Evolutionary conservation across 1,140 invertebrate genomes (phyloP).

Genomic region (Brachionus rotundiformis): DNA sequence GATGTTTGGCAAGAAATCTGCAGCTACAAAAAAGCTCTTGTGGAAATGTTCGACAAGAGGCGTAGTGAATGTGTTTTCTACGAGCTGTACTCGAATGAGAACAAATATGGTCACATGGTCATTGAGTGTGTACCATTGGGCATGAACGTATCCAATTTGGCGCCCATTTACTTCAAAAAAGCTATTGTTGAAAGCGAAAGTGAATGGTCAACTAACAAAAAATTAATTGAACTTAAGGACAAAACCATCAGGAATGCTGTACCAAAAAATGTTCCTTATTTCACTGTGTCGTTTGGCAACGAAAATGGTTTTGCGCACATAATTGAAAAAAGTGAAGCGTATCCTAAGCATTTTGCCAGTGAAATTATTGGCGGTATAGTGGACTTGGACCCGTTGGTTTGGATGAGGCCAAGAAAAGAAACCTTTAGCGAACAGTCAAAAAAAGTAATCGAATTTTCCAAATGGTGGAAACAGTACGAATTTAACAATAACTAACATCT

Average conservation of each 20-base stretch:
- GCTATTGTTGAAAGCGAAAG: slow-evolving; percentile 87
- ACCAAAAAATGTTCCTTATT: slow-evolving; percentile 91
- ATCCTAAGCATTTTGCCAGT: slow-evolving; percentile 87
- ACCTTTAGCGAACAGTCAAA: slow-evolving; percentile 72
- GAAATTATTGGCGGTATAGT: slow-evolving; percentile 92
- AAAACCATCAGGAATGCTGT: slow-evolving; percentile 62
- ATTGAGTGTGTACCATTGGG: slow-evolving; percentile 85
- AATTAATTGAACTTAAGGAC: slow-evolving; percentile 78
- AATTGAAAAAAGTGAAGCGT: slow-evolving; percentile 86
- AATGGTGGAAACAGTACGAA: slow-evolving; percentile 71
- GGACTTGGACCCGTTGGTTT: slow-evolving; percentile 78
- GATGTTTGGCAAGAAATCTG: slow-evolving; percentile 86
- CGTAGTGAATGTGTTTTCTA: slow-evolving; percentile 82
- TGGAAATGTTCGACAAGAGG: slow-evolving; percentile 72
- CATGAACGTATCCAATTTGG: slow-evolving; percentile 76
- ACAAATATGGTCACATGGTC: slow-evolving; percentile 78
- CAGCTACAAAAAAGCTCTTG: slow-evolving; percentile 75
- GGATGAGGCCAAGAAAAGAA: slow-evolving; percentile 78
- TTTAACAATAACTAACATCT: slow-evolving; percentile 60
- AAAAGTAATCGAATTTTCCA: slow-evolving; percentile 71
- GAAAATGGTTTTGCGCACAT: slow-evolving; percentile 89
- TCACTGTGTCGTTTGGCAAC: slow-evolving; percentile 84
- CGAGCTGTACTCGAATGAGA: slow-evolving; percentile 77
- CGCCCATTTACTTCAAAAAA: slow-evolving; percentile 97
- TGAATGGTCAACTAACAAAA: slow-evolving; percentile 92